Conservation (phyloP, 2,797 vertebrate genomes). For the Agapornis canus region DNA sequence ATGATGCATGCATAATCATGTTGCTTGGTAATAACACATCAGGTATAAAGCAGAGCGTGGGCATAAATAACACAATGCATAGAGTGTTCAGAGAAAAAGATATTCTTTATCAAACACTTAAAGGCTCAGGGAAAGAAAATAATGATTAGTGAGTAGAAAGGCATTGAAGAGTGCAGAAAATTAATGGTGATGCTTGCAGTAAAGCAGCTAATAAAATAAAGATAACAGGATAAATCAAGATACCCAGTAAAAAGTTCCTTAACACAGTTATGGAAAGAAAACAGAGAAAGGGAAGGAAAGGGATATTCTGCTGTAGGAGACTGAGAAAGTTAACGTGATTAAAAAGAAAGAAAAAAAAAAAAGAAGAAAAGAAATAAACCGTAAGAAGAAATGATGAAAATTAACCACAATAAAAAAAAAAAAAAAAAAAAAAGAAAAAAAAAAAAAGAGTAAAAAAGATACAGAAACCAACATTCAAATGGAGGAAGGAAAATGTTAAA, state of each 20-base stretch:
- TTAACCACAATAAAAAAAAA: too few relatives aligned
- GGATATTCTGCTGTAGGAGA: neutral
- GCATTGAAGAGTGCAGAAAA: neutral
- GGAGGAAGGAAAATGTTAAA: neutral
- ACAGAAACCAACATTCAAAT: neutral
- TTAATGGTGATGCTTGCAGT: neutral
- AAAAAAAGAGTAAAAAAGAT: neutral
- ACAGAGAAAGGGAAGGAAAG: neutral
- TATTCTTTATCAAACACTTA: neutral
- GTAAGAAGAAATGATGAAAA: too few relatives aligned
- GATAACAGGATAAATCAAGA: neutral
- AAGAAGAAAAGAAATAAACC: too few relatives aligned
- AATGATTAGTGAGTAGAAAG: neutral
- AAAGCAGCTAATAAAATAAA: slow-evolving; percentile 23
- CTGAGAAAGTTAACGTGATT: fast-evolving
- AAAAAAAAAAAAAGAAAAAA: fast-evolving
- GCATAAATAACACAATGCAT: neutral
- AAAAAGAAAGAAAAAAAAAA: fast-evolving
- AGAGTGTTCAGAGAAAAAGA: neutral
- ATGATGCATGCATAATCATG: neutral
- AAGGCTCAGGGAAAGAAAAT: neutral
- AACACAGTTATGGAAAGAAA: neutral
- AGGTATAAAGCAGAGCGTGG: neutral
- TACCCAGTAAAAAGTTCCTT: neutral
- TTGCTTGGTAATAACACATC: neutral